Conservation (phyloP, 2,113 vertebrate species). For the Corythornis cristatus region DNA sequence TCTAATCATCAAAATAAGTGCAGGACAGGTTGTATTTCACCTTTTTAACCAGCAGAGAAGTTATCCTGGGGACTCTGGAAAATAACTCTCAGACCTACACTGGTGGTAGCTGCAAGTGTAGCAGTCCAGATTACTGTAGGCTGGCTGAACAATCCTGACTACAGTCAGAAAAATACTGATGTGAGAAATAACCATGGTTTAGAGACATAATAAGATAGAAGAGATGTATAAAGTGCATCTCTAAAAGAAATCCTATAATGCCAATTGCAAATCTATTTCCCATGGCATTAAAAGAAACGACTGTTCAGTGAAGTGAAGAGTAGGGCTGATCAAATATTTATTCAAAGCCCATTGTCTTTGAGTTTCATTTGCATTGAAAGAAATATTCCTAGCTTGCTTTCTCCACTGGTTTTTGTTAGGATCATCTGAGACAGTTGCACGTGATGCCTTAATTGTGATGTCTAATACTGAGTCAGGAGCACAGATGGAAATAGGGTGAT, state of each 20-base stretch:
- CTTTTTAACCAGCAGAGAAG: neutral
- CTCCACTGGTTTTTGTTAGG: neutral
- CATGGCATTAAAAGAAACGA: neutral
- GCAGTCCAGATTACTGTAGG: neutral
- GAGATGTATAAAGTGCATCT: neutral
- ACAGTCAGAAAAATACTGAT: neutral
- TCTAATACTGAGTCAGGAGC: slow-evolving; percentile 12
- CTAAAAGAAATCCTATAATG: neutral
- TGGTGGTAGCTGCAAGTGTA: neutral
- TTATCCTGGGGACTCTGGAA: neutral
- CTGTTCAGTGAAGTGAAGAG: slow-evolving; percentile 27
- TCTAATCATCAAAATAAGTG: neutral
- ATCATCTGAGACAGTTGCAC: neutral
- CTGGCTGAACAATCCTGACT: neutral
- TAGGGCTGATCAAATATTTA: slow-evolving; percentile 39
- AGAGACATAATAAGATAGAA: neutral
- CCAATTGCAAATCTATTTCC: slow-evolving; percentile 19
- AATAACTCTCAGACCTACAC: neutral
- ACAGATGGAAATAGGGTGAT: neutral
- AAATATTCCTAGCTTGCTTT: neutral
- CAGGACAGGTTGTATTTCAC: neutral
- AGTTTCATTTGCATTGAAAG: slow-evolving; percentile 38
- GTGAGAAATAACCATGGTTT: neutral
- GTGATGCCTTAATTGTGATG: neutral
- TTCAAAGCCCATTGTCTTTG: neutral